Conservation (phyloP, 2,113 vertebrate species). For the Tragelaphus buxtoni region DNA sequence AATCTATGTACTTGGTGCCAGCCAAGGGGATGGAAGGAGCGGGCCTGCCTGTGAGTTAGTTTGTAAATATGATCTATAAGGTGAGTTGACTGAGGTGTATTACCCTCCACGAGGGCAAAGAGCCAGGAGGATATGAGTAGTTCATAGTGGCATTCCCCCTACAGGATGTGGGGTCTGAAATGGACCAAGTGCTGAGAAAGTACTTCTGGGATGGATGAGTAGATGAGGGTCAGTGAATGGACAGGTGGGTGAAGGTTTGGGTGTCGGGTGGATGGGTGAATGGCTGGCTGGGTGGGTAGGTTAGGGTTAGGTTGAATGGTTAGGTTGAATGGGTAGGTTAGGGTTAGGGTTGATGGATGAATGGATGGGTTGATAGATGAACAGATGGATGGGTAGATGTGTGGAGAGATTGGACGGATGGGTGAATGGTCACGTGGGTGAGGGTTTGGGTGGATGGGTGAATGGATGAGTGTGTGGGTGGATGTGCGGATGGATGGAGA, state of each 20-base stretch:
- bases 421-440: no score
- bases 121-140: rapidly evolving
- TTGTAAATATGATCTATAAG: no score
- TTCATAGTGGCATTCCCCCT: rapidly evolving
- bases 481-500: rapidly evolving
- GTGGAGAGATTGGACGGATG: no score
- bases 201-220: background rate
- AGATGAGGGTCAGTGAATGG: background rate
- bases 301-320: no score
- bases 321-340: no score
- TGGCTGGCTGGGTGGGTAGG: rapidly evolving
- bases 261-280: rapidly evolving
- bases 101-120: background rate
- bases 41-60: no score
- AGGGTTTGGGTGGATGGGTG: background rate
- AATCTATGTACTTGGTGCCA: rapidly evolving
- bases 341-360: no score
- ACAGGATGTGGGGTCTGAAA: background rate
- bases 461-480: rapidly evolving
- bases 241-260: background rate
- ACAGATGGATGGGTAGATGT: background rate
- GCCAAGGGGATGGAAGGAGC: background rate
- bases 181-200: background rate
- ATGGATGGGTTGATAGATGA: rapidly evolving
- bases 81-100: rapidly evolving